Base-by-base conservation (phyloP, 1,140 invertebrate species). In the Trachymyrmex cornetzi region DNA sequence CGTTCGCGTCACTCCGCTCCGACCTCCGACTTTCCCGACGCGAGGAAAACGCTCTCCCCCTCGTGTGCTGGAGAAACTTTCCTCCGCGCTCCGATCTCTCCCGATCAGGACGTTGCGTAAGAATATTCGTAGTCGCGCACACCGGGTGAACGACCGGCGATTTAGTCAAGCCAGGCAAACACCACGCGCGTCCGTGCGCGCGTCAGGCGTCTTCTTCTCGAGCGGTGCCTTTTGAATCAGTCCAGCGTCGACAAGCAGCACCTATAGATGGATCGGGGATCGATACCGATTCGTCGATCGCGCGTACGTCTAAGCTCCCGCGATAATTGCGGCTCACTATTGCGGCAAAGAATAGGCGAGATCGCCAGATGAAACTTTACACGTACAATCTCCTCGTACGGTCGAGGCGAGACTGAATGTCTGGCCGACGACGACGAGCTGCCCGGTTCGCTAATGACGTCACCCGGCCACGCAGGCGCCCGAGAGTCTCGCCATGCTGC, bases 361-460 rank as follows among this genome's bases (percentile, higher is more conserved):
- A 16, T 38, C 53, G 9, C 77, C 24, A 57, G 22, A 12, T 27
- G n/a, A 44, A 61, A 67, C 57, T 61, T 30, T 30, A 44, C 5
- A 27, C 27, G 1, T 57, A 77, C 77, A 63, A 90, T 84, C 89
- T 88, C 82, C 30, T 74, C 77, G 89, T 93, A 89, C 90, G 93
- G 38, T 88, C 91, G 87, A 92, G 93, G 91, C 93, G 94, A 95
- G 94, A 95, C 94, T 95, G 93, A 94, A 63, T 94, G 94, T 95
- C 94, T 94, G 89, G 89, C 85, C 85, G 87, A 79, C 38, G 38
- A 44, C 84, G 79, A 89, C 88, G 87, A 90, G 86, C 89, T 91
- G 91, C 91, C 91, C 91, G 92, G 94, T 94, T 94, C 94, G 80
- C 93, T 94, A 94, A 91, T 95, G 94, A 95, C 94, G 94, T 95